phyloP scores from a whole-genome alignment of 2,797 vertebrate species.

The Rhincodon typus region DNA sequence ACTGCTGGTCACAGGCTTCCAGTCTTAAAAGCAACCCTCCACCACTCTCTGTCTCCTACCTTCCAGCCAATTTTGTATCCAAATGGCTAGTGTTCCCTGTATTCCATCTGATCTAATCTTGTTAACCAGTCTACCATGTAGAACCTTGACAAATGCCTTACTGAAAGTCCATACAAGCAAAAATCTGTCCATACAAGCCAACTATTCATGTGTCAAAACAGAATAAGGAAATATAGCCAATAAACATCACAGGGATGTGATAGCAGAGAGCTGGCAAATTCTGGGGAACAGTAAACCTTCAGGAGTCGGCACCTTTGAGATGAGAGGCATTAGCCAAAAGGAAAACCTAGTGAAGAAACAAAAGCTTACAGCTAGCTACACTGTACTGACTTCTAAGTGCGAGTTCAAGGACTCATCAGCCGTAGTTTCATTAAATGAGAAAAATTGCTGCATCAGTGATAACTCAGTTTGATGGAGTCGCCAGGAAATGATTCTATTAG shows the following conservation, averaged over 20 bases:
- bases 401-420: background rate
- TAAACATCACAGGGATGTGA: background rate
- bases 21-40: too few species aligned
- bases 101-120: too few species aligned
- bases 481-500: slow-evolving; percentile 8
- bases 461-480: background rate
- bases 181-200: too few species aligned
- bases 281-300: background rate
- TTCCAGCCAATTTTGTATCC: too few species aligned
- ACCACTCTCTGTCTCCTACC: too few species aligned
- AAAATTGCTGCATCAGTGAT: background rate
- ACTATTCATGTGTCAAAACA: too few species aligned
- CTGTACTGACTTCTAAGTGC: background rate
- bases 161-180: too few species aligned
- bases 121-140: too few species aligned
- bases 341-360: background rate
- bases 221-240: background rate
- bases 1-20: too few species aligned
- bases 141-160: too few species aligned
- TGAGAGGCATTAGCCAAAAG: background rate
- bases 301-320: background rate
- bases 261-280: background rate
- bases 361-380: background rate
- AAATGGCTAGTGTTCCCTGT: too few species aligned
- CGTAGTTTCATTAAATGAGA: background rate